phyloP scores from a whole-genome alignment of 2,888 invertebrate genomes.

The Microdon myrmicae region DNA sequence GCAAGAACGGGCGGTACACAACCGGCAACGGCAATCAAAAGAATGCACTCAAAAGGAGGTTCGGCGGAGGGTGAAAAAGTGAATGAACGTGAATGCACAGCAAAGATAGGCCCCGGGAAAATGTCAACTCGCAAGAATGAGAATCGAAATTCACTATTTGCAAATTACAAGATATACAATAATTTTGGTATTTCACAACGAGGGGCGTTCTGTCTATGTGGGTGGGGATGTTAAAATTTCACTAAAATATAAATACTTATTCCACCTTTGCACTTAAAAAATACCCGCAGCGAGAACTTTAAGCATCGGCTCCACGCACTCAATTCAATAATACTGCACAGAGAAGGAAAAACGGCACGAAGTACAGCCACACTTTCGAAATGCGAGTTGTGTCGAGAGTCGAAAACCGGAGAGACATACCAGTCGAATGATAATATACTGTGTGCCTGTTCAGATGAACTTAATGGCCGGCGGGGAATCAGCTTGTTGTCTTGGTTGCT shows the following conservation, averaged over 20 bases:
- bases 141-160: slow-evolving; percentile 22
- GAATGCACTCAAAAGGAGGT: slow-evolving; percentile 39
- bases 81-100: slow-evolving; percentile 51
- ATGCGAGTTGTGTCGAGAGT: slow-evolving; percentile 42
- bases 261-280: too few relatives aligned
- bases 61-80: slow-evolving; percentile 38
- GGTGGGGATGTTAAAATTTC: too few relatives aligned
- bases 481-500: slow-evolving; percentile 23
- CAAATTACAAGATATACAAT: too few relatives aligned
- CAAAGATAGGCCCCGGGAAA: slow-evolving; percentile 42
- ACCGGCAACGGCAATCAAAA: slow-evolving; percentile 36
- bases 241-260: too few relatives aligned
- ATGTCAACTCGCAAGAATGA: slow-evolving; percentile 41
- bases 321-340: slow-evolving; percentile 30
- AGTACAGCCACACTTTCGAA: slow-evolving; percentile 41
- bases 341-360: too few relatives aligned
- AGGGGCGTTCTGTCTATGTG: slow-evolving; percentile 6
- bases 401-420: too few relatives aligned
- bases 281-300: too few relatives aligned
- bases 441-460: slow-evolving; percentile 18
- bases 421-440: too few relatives aligned
- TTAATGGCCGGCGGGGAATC: not conserved
- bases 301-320: slow-evolving; percentile 32
- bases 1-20: slow-evolving; percentile 37
- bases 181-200: slow-evolving; percentile 6